phyloP scores from a whole-genome alignment of 2,888 invertebrate genomes.

The Brachylomia viminalis region DNA sequence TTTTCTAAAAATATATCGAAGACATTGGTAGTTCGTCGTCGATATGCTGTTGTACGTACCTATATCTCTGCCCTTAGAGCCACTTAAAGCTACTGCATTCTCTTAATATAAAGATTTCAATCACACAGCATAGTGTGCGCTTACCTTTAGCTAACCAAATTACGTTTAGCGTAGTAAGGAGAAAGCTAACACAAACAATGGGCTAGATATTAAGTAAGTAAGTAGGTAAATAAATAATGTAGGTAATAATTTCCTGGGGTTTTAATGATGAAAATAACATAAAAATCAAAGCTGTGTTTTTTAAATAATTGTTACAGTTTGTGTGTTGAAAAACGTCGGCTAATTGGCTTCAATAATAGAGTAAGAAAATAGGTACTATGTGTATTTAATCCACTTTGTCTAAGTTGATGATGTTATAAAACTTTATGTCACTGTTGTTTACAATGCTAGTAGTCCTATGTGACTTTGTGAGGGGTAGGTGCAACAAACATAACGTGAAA shows the following conservation, averaged over 20 bases:
- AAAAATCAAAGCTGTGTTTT: background rate
- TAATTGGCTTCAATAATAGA: background rate
- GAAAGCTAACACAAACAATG: slow-evolving; percentile 24
- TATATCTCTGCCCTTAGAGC: too few relatives aligned
- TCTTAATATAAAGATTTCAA: background rate
- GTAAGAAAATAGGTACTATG: too few relatives aligned
- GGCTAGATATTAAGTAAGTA: slow-evolving; percentile 16
- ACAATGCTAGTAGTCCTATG: background rate
- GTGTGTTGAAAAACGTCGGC: too few relatives aligned
- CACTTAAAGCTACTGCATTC: background rate
- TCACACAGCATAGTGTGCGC: background rate
- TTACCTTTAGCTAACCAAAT: slow-evolving; percentile 44
- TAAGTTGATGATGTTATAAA: background rate
- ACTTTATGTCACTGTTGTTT: background rate
- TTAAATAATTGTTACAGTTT: background rate
- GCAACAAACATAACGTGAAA: too few relatives aligned
- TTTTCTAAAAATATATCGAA: too few relatives aligned
- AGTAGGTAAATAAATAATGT: slow-evolving; percentile 23
- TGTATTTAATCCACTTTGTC: background rate
- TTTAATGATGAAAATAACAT: background rate
- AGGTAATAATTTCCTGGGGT: background rate
- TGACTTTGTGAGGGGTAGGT: background rate
- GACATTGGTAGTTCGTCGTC: too few relatives aligned
- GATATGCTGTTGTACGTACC: too few relatives aligned
- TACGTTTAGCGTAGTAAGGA: slow-evolving; percentile 20